phyloP scores from a whole-genome alignment of 2,113 vertebrate genomes.

The Archilochus colubris region DNA sequence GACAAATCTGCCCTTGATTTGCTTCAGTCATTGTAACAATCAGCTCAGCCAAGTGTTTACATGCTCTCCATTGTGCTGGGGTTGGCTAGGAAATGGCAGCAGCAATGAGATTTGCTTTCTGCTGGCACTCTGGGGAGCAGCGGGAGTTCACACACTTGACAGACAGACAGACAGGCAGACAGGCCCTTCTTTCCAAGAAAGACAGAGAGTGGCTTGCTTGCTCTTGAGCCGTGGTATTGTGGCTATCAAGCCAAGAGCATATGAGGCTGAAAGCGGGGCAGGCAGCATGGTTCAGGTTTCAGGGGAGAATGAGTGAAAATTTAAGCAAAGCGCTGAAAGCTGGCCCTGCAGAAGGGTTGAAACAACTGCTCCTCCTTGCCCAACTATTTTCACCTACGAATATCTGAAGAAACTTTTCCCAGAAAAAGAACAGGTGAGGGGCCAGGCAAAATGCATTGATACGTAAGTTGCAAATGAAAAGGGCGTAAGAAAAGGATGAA shows the following conservation, averaged over 20 bases:
- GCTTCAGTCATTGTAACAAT: conserved; percentile 58
- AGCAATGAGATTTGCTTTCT: conserved; percentile 61
- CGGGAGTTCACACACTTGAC: conserved; percentile 50
- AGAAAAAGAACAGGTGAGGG: background rate
- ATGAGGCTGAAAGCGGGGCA: background rate
- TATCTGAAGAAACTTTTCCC: background rate
- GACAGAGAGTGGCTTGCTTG: background rate
- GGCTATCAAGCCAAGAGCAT: background rate
- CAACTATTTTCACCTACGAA: background rate
- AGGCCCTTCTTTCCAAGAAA: conserved; percentile 62
- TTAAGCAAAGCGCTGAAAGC: background rate
- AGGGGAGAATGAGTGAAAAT: background rate
- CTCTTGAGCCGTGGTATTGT: background rate
- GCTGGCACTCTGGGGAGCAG: conserved; percentile 1
- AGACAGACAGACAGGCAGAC: conserved; percentile 28
- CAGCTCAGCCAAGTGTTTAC: conserved; percentile 68
- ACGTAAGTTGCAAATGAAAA: background rate
- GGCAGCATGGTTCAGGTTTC: background rate
- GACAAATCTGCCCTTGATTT: conserved; percentile 58
- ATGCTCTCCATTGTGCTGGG: conserved; percentile 67
- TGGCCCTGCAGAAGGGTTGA: background rate
- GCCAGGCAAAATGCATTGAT: background rate
- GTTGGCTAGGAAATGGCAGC: conserved; percentile 68
- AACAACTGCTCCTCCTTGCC: background rate
- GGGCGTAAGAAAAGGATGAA: background rate